Evolutionary conservation across 2,888 invertebrate species (phyloP).

Genomic region (Limnephilus auricula): DNA sequence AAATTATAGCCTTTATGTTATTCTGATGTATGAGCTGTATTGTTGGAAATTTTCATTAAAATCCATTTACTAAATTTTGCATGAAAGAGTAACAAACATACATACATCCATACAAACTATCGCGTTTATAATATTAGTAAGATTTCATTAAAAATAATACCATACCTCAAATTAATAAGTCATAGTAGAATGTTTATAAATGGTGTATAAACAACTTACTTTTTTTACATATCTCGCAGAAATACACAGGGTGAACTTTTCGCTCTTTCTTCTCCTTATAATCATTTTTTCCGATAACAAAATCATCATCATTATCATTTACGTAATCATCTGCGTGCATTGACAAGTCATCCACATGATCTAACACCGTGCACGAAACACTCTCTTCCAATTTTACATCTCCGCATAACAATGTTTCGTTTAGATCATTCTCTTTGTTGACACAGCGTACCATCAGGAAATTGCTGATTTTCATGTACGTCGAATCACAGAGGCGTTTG

Average conservation of each 20-base stretch:
- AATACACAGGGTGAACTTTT: conserved; percentile 21
- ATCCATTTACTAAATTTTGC: too few species aligned
- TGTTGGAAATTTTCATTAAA: too few species aligned
- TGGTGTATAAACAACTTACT: conserved; percentile 20
- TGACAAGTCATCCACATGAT: neutral
- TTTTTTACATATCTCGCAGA: conserved; percentile 56
- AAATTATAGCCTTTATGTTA: too few species aligned
- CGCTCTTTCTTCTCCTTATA: neutral
- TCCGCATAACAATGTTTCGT: neutral
- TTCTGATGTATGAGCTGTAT: too few species aligned
- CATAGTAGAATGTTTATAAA: neutral
- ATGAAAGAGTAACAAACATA: too few species aligned
- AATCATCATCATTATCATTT: neutral
- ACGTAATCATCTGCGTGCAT: neutral
- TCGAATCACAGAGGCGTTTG: conserved; percentile 58
- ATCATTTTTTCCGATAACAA: neutral
- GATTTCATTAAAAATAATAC: too few species aligned
- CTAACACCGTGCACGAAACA: neutral
- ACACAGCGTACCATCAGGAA: conserved; percentile 2
- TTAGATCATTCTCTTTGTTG: neutral
- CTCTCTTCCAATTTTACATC: neutral
- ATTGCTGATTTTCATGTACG: conserved; percentile 52
- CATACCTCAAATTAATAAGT: too few species aligned
- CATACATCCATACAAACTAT: too few species aligned
- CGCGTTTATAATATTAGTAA: too few species aligned